Percentiles rank a stretch among this genome's conserved stretches.
Conservation (phyloP, 2,113 vertebrate genomes). For the Pungitius pungitius region DNA sequence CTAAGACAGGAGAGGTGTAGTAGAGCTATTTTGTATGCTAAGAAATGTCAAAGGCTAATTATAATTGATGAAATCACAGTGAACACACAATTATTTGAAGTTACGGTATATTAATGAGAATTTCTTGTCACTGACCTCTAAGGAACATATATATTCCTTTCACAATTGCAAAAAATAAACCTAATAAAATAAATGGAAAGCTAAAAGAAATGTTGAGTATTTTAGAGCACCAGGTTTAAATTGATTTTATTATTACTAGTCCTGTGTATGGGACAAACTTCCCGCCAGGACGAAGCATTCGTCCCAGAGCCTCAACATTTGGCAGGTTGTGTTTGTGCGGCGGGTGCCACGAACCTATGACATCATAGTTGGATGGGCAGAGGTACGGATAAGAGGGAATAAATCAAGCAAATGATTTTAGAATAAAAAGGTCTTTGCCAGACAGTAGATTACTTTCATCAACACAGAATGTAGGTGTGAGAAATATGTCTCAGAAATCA, state of each 20-base stretch:
- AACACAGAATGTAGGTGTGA: too few species aligned
- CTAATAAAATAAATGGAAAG: too few species aligned
- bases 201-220: too few species aligned
- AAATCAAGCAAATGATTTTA: not conserved
- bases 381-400: not conserved
- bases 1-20: not conserved
- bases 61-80: not conserved
- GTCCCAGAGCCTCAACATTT: slow-evolving; percentile 6
- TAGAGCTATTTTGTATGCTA: not conserved
- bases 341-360: slow-evolving; percentile 19
- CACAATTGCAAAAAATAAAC: not conserved
- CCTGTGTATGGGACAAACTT: slow-evolving; percentile 3
- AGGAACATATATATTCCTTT: not conserved
- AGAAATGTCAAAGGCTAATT: not conserved
- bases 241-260: too few species aligned
- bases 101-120: not conserved
- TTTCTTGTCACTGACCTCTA: not conserved
- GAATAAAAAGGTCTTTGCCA: not conserved
- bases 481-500: not conserved
- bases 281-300: not conserved
- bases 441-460: not conserved
- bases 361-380: not conserved
- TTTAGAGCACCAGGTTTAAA: too few species aligned
- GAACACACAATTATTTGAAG: not conserved
- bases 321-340: not conserved